These are phyloP conservation scores for Forficula auricularia DNA, from an alignment of 1,140 invertebrate species.

Conservation along the genomic window DNA sequence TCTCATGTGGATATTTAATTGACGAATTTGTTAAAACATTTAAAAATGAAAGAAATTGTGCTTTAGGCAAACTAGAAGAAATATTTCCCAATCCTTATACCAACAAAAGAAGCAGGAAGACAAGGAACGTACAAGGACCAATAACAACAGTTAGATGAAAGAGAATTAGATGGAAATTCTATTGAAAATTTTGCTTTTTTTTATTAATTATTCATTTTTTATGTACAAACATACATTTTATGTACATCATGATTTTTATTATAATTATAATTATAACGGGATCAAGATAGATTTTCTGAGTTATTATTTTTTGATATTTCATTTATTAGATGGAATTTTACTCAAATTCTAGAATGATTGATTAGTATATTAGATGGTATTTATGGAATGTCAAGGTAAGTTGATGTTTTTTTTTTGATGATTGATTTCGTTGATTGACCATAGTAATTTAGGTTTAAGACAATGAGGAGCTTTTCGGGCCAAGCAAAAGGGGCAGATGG, in stretches of 20 bases:
- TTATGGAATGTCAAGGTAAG: too few relatives aligned
- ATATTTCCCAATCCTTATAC: too few relatives aligned
- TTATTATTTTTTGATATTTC: not conserved
- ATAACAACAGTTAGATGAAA: conserved; percentile 25
- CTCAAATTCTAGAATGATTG: not conserved
- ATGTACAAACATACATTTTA: conserved; percentile 31
- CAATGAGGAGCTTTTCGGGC: too few relatives aligned
- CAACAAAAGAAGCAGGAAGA: too few relatives aligned
- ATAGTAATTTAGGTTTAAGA: too few relatives aligned
- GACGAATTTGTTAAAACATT: too few relatives aligned
- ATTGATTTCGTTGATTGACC: not conserved
- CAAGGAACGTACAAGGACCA: too few relatives aligned
- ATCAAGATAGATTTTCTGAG: too few relatives aligned
- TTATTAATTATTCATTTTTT: conserved; percentile 14
- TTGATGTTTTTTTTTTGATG: not conserved
- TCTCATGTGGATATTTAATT: too few relatives aligned
- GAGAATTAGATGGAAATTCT: conserved; percentile 33
- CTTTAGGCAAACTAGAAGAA: too few relatives aligned
- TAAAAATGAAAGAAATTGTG: too few relatives aligned
- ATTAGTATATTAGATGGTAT: not conserved
- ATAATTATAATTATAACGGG: conserved; percentile 5
- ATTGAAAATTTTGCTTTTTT: conserved; percentile 9
- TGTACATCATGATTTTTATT: conserved; percentile 12
- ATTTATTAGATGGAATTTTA: not conserved
- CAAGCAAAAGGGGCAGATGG: too few relatives aligned